A percentile compares a stretch with the other conserved stretches of the same genome.
Conservation (phyloP, 1,140 invertebrate genomes). For the Brachionus asplanchnoidis region DNA sequence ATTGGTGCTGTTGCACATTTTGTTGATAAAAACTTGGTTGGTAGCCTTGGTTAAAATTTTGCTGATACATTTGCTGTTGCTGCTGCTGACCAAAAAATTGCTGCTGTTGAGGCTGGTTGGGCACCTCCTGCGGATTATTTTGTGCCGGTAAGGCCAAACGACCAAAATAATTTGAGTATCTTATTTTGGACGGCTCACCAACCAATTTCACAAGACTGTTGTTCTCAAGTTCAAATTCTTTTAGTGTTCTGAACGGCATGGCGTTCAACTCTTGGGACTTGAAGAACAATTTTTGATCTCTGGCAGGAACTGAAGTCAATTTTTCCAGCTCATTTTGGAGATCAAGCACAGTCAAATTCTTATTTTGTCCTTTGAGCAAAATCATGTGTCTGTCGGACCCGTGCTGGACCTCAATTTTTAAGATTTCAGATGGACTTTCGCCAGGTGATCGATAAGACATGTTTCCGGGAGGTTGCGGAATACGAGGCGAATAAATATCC, state of each 20-base stretch:
- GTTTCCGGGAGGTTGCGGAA: not conserved
- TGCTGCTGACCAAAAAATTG: not conserved
- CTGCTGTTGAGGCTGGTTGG: not conserved
- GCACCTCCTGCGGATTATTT: not conserved
- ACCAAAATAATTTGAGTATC: slow-evolving; percentile 38
- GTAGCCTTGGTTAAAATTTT: not conserved
- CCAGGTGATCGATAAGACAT: not conserved
- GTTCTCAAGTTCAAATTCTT: slow-evolving; percentile 29
- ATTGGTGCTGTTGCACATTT: not conserved
- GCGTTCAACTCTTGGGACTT: slow-evolving; percentile 17
- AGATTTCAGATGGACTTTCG: not conserved
- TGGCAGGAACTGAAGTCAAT: slow-evolving; percentile 25
- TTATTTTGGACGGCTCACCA: slow-evolving; percentile 15
- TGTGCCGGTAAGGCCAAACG: not conserved
- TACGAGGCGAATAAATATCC: not conserved
- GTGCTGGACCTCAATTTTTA: slow-evolving; percentile 33
- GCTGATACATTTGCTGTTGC: not conserved
- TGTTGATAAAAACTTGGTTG: not conserved
- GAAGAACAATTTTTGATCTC: slow-evolving; percentile 30
- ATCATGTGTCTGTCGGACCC: slow-evolving; percentile 33
- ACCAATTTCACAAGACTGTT: slow-evolving; percentile 9
- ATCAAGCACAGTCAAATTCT: slow-evolving; percentile 12
- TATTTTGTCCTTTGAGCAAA: slow-evolving; percentile 29
- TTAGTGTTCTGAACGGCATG: not conserved
- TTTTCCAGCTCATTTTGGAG: slow-evolving; percentile 24